These are phyloP conservation scores for Speoplatyrhinus poulsoni DNA, from an alignment of 2,113 vertebrate species.

Conservation along the genomic window DNA sequence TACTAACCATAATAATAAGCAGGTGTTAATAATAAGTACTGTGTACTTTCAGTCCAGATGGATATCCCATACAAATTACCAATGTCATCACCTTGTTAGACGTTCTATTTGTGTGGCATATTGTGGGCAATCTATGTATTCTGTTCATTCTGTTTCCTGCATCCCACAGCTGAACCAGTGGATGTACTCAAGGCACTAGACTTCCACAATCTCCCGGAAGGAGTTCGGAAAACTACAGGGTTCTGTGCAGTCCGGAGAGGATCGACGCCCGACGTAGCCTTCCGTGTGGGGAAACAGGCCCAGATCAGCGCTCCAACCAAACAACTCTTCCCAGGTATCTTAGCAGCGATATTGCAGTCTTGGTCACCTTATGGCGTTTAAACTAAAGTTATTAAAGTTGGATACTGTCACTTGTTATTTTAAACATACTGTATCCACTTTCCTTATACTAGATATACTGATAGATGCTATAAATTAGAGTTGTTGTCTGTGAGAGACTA, in stretches of 20 bases:
- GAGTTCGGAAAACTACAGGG: slow-evolving; percentile 88
- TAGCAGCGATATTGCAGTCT: background rate
- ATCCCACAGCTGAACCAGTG: slow-evolving; percentile 86
- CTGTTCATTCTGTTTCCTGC: slow-evolving; percentile 18
- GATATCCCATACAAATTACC: background rate
- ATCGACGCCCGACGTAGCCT: slow-evolving; percentile 90
- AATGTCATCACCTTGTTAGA: background rate
- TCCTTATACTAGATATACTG: no score
- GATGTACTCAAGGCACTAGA: slow-evolving; percentile 95
- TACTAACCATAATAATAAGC: background rate
- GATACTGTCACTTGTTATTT: no score
- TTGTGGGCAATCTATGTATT: background rate
- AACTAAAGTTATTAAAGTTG: no score
- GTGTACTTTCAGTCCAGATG: background rate
- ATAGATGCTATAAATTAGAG: no score
- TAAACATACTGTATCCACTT: no score
- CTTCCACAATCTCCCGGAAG: slow-evolving; percentile 91
- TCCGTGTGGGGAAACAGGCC: slow-evolving; percentile 86
- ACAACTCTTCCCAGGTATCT: slow-evolving; percentile 92
- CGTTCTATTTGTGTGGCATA: background rate
- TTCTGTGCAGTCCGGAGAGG: slow-evolving; percentile 90
- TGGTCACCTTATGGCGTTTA: no score
- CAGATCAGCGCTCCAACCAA: slow-evolving; percentile 94
- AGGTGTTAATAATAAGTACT: background rate
- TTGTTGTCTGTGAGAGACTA: no score